Evolutionary conservation across 2,797 vertebrate species (phyloP), one percentile per base, ranked within the genome.

Genomic region (Cynodonichthys magdalenae): DNA sequence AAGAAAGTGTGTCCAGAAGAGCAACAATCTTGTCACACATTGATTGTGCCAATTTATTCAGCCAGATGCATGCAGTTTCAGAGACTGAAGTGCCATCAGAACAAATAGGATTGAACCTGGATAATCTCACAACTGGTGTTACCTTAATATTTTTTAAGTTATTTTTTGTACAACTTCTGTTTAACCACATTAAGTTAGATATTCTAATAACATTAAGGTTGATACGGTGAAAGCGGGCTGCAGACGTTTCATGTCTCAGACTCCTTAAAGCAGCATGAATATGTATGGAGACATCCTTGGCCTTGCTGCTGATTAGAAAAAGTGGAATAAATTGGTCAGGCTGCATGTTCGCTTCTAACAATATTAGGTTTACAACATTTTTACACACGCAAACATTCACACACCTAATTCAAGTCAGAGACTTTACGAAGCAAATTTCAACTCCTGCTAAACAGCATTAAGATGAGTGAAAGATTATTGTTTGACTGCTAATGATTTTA

Each of bases 31-130:
- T 83, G 63, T 89, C 86, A 81, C 83, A 85, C 88, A 89, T 83
- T 81, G 87, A 89, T 88, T 88, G 86, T 72, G 75, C 77, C 89
- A 89, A 90, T 90, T 87, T 87, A 89, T 90, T 88, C 90, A 82
- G 75, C 77, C 65, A 46, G 82, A 66, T 71, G 2, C 77, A 74
- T 85, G 85, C 83, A 84, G 81, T 89, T 85, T 76, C 71, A 75
- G 55, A 88, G 74, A 85, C 77, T 86, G 81, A 85, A 90, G 78
- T 69, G 75, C 79, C 82, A 87, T 87, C 85, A 83, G 75, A 85
- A 60, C 83, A 85, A 46, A 18, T 2, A 83, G 80, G 84, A 87
- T 85, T 87, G 87, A 87, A 87, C 83, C 79, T 6, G 71, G 81
- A 79, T 63, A 70, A 82, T 79, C 73, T 24, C 55, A 72, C 75